A percentile compares a stretch with the other conserved stretches of the same genome.
Evolutionary conservation across 2,888 invertebrate genomes (phyloP).

Genomic region (Agrochola litura): DNA sequence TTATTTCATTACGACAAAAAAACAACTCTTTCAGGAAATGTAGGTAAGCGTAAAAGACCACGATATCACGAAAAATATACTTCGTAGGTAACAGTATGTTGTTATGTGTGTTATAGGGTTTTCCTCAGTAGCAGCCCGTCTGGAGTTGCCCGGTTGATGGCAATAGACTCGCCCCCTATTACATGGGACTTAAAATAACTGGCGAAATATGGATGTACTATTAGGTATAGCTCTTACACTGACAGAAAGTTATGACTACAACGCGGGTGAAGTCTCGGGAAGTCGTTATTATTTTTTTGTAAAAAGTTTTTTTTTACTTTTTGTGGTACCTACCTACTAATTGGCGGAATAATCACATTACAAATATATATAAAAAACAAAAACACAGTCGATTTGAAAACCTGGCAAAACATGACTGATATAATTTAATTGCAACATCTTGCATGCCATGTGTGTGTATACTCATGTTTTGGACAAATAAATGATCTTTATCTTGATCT

Average conservation of each 20-base stretch:
- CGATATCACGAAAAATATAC: not conserved
- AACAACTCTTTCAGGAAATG: not conserved
- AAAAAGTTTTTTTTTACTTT: too few species aligned
- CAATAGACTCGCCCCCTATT: not conserved
- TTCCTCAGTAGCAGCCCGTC: not conserved
- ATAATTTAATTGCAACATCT: too few species aligned
- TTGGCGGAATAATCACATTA: too few species aligned
- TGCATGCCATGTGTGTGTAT: too few species aligned
- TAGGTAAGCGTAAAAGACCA: not conserved
- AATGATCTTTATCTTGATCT: too few species aligned
- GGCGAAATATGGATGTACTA: not conserved
- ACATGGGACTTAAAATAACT: not conserved
- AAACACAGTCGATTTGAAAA: too few species aligned
- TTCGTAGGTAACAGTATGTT: not conserved
- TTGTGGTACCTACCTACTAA: too few species aligned
- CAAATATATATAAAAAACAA: too few species aligned
- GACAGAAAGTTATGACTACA: not conserved
- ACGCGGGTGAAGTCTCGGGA: not conserved
- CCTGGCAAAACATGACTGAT: too few species aligned
- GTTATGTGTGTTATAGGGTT: not conserved
- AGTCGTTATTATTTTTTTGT: too few species aligned
- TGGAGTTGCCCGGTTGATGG: not conserved
- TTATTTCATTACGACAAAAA: constrained; percentile 8
- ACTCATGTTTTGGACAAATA: too few species aligned
- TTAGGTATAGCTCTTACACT: not conserved